Evolutionary conservation across 2,797 vertebrate genomes (phyloP).

Genomic region (Ctenosaura bakeri): DNA sequence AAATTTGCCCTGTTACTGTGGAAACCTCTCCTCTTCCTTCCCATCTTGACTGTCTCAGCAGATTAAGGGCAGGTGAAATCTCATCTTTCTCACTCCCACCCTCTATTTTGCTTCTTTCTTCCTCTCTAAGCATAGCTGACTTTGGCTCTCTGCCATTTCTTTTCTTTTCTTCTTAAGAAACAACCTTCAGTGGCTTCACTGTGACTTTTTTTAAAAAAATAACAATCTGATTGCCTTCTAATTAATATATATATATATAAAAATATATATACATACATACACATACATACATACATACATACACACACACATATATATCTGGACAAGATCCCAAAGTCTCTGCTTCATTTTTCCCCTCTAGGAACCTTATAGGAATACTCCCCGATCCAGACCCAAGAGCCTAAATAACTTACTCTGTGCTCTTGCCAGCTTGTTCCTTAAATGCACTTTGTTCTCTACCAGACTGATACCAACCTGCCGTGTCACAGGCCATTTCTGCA

Average conservation of each 20-base stretch:
- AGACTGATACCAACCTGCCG: too few relatives aligned
- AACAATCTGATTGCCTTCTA: too few relatives aligned
- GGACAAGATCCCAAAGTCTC: too few relatives aligned
- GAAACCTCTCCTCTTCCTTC: background rate
- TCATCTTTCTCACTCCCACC: background rate
- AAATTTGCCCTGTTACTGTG: background rate
- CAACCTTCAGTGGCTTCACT: background rate
- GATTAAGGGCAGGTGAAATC: background rate
- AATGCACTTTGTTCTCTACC: too few relatives aligned
- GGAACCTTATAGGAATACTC: too few relatives aligned
- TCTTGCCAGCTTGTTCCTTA: background rate
- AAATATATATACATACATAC: too few relatives aligned
- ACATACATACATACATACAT: too few relatives aligned
- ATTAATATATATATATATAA: too few relatives aligned
- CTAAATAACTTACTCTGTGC: background rate
- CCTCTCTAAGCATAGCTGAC: background rate
- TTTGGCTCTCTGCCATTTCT: background rate
- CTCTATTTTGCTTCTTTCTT: background rate
- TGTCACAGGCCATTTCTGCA: too few relatives aligned
- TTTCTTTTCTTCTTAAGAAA: background rate
- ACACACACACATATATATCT: too few relatives aligned
- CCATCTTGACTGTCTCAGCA: background rate
- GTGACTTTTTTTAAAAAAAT: background rate
- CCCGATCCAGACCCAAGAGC: too few relatives aligned
- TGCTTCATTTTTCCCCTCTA: too few relatives aligned